These are phyloP conservation scores for Gallinago nigripennis DNA, from an alignment of 2,797 vertebrate genomes.

Conservation along the genomic window DNA sequence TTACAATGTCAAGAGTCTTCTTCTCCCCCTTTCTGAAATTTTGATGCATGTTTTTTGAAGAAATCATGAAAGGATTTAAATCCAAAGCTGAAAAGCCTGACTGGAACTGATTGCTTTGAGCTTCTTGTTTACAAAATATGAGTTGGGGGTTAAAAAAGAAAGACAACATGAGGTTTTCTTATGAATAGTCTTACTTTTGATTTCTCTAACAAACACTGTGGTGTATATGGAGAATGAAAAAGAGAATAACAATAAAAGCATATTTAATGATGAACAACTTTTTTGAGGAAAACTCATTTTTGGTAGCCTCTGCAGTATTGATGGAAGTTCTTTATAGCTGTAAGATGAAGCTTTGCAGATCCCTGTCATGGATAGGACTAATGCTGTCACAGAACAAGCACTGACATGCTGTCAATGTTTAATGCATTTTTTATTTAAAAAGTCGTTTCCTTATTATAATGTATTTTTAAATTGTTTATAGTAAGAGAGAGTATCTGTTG, in stretches of 20 bases:
- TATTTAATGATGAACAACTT: conserved; percentile 1
- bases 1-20: background rate
- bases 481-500: conserved; percentile 2
- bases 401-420: background rate
- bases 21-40: background rate
- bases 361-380: background rate
- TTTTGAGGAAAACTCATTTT: background rate
- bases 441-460: conserved; percentile 20
- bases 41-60: conserved; percentile 38
- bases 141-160: background rate
- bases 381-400: background rate
- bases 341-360: background rate
- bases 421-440: conserved; percentile 40
- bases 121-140: conserved; percentile 59
- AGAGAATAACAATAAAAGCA: background rate
- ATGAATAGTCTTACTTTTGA: conserved; percentile 9
- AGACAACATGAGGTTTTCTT: background rate
- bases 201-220: background rate
- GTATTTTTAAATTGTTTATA: conserved; percentile 36
- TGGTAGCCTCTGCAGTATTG: background rate
- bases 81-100: conserved; percentile 58
- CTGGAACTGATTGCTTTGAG: conserved; percentile 68
- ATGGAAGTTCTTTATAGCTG: background rate
- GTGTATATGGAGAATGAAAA: background rate
- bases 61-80: conserved; percentile 63